These are phyloP conservation scores for Strigops habroptila DNA, from an alignment of 2,113 vertebrate species.

Conservation along the genomic window DNA sequence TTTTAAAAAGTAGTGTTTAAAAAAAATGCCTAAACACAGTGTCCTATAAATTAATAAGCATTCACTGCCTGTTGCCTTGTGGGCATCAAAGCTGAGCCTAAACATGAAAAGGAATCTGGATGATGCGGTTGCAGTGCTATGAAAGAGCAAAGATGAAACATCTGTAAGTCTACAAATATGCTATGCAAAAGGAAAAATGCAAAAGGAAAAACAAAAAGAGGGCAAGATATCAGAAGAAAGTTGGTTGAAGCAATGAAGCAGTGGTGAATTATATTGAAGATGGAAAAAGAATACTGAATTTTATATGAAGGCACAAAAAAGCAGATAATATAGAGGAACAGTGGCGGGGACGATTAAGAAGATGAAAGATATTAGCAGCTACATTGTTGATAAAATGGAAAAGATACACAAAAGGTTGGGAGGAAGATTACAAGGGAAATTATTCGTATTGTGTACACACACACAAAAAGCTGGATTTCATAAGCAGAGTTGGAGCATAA, in stretches of 20 bases:
- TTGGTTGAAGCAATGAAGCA: neutral
- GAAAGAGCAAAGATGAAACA: neutral
- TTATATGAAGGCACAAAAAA: neutral
- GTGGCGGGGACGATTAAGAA: neutral
- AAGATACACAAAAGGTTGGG: neutral
- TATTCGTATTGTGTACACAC: neutral
- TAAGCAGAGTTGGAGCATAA: neutral
- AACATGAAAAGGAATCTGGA: neutral
- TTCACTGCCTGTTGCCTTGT: neutral
- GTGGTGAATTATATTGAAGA: neutral
- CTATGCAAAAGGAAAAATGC: neutral
- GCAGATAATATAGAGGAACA: neutral
- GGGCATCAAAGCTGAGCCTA: neutral
- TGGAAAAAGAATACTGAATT: neutral
- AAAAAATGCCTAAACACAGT: accelerated
- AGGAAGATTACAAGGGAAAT: neutral
- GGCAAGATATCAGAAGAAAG: neutral
- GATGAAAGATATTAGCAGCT: neutral
- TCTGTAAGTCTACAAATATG: neutral
- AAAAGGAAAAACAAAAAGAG: neutral
- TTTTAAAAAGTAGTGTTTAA: neutral
- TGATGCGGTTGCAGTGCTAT: neutral
- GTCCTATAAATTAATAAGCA: neutral
- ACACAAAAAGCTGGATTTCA: neutral
- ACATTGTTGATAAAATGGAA: neutral